Evolutionary conservation across 2,797 vertebrate species (phyloP), one percentile per base, ranked within the genome.

Genomic region (Sebastiscus tertius): DNA sequence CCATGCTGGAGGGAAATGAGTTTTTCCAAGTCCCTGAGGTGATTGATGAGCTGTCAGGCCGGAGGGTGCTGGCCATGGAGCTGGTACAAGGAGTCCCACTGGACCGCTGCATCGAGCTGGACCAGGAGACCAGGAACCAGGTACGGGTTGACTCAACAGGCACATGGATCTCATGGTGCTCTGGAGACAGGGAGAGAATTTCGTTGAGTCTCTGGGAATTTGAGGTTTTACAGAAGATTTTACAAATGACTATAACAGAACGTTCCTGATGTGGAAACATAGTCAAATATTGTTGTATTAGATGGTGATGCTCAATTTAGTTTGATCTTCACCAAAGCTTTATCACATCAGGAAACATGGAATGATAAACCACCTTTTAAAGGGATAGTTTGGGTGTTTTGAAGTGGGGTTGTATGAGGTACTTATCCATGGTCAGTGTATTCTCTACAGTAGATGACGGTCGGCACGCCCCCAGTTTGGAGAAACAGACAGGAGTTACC

Each of bases 1-100:
- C 89, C 13, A 92, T 98, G 42, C 75, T 98, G 81, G 87, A 92
- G 24, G 95, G 90, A 2, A 91, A 97, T 54, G 90, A 95, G 1
- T 95, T 92, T 71, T 97, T 99, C 63, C 85, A 90, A 13, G 96
- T 98, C 16, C 97, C 97, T 0, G 92, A 94, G n/a, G 95, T 98
- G 77, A 91, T 98, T 0, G 92, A 96, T 14, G 96, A 97, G 71
- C 90, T 98, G 76, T 96, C 95, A 1, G 93, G 92, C 0, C 56
- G 20, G 3, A 94, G 95, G 10, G 96, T 98, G 20, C 86, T 98
- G 34, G 92, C 96, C 62, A 97, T 97, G 97, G 97, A 97, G 74
- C 93, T 98, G 82, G 95, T 96, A 0, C 93, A 94, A 1, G 97
- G 97, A 1, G 93, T 98, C 73, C 97, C 97, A 0, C 92, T 98